These are phyloP conservation scores for Myzus persicae DNA, from an alignment of 1,140 invertebrate species.

Conservation along the genomic window DNA sequence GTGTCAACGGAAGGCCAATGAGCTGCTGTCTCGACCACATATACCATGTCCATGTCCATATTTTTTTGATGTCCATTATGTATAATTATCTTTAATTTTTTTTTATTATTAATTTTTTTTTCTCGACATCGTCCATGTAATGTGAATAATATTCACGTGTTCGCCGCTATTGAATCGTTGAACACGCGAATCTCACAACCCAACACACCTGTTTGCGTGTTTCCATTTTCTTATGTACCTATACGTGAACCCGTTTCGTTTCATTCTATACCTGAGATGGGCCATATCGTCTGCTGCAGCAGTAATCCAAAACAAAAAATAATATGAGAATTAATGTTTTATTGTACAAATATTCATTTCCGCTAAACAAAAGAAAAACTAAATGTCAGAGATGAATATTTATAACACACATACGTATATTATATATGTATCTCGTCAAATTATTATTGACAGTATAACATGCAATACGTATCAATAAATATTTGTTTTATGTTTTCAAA, in stretches of 20 bases:
- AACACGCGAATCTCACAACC: conserved; percentile 26
- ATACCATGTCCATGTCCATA: not conserved
- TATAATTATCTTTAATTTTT: conserved; percentile 34
- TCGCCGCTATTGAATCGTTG: not conserved
- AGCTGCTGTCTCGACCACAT: not conserved
- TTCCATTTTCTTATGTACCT: not conserved
- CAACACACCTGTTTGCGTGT: conserved; percentile 42
- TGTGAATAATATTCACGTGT: conserved; percentile 25
- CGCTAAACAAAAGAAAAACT: not conserved
- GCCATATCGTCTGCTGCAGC: not conserved
- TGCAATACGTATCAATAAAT: not conserved
- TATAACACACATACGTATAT: not conserved
- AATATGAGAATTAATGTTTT: not conserved
- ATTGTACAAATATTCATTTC: not conserved
- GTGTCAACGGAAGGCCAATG: not conserved
- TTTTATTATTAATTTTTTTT: not conserved
- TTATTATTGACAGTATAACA: not conserved
- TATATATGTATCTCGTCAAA: not conserved
- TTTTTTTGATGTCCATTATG: conserved; percentile 15
- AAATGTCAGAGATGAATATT: not conserved
- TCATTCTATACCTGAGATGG: not conserved
- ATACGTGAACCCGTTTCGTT: not conserved
- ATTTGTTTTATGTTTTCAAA: not conserved
- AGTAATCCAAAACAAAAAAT: not conserved
- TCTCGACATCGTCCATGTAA: not conserved